Evolutionary conservation across 2,888 invertebrate species (phyloP), one percentile per base, ranked within the genome.

Genomic region (Drosophila fungiperda): DNA sequence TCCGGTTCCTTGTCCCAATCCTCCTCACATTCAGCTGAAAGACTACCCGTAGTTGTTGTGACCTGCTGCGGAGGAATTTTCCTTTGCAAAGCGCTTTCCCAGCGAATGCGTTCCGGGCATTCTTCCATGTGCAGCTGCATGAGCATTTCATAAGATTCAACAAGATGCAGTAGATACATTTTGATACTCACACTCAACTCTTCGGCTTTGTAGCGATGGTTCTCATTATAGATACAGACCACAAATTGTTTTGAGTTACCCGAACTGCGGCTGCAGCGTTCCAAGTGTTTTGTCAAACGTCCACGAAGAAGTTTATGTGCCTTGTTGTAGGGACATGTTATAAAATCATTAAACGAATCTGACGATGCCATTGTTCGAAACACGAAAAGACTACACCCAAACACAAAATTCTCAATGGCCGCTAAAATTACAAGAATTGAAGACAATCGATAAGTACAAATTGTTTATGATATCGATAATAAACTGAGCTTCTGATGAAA

Each of bases 1-100:
- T 82, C 71, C 0, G 83, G 79, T 1, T 71, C 76, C 0, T 58
- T 35, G 36, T 82, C 79, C 79, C 79, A 79, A 23, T 79, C 50
- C 0, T 79, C 79, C 1, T 70, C 62, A 29, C 79, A 74, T 0
- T 69, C 49, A 5, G 45, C 32, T 20, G 15, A 11, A 6, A 36
- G 23, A 15, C 17, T 29, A 0, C 5, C 9, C 29, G 11, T 3
- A 5, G 8, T 40, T 57, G 3, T 20, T 20, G 5, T 15, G 11
- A 15, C 5, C 26, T 26, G 11, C 23, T 36, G 20, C 15, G 11
- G 1, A 2, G 11, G 8, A 36, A 15, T n/a, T 53, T 26, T 1
- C 3, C 0, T 20, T 15, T 35, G 8, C 0, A 15, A 7, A 7
- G 1, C n/a, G 26, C 3, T 36, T 9, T 59, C n/a, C 12, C 15